Percentiles rank a stretch among this genome's conserved stretches.
phyloP scores from a whole-genome alignment of 1,140 invertebrate species.

The silkworm (Bombyx mori) region DNA sequence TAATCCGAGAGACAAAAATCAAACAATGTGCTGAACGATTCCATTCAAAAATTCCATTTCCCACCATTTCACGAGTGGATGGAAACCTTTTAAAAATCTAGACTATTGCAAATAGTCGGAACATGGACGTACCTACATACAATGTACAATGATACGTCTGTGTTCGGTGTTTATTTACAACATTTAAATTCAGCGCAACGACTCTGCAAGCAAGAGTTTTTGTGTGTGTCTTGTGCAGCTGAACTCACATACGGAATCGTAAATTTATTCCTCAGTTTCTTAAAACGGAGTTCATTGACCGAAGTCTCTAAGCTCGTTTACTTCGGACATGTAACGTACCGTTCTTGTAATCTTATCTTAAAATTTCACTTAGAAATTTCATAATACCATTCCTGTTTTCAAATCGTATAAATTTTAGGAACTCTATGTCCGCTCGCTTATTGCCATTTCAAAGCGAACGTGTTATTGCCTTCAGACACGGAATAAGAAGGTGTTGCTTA shows the following conservation, averaged over 20 bases:
- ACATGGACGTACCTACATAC: slow-evolving; percentile 20
- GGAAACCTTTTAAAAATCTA: slow-evolving; percentile 2
- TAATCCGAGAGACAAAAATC: not conserved
- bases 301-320: too few species aligned
- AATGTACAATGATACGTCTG: slow-evolving; percentile 10
- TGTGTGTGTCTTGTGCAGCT: slow-evolving; percentile 58
- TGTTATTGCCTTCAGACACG: slow-evolving; percentile 61
- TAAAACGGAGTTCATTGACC: too few species aligned
- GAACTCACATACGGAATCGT: slow-evolving; percentile 62
- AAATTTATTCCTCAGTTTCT: slow-evolving; percentile 30
- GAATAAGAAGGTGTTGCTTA: slow-evolving; percentile 65
- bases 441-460: slow-evolving; percentile 14
- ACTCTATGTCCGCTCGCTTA: slow-evolving; percentile 24
- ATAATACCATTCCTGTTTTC: too few species aligned
- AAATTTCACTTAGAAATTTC: too few species aligned
- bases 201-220: slow-evolving; percentile 53
- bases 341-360: too few species aligned
- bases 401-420: slow-evolving; percentile 11
- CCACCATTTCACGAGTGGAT: not conserved
- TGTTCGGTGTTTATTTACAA: slow-evolving; percentile 42
- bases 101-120: slow-evolving; percentile 23
- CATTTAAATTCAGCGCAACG: slow-evolving; percentile 61
- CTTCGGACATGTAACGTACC: too few species aligned
- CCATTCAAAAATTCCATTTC: slow-evolving; percentile 4
- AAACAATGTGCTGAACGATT: slow-evolving; percentile 1